These are phyloP conservation scores for Trochalopteron elliotii DNA, from an alignment of 2,113 vertebrate genomes.

Conservation along the genomic window DNA sequence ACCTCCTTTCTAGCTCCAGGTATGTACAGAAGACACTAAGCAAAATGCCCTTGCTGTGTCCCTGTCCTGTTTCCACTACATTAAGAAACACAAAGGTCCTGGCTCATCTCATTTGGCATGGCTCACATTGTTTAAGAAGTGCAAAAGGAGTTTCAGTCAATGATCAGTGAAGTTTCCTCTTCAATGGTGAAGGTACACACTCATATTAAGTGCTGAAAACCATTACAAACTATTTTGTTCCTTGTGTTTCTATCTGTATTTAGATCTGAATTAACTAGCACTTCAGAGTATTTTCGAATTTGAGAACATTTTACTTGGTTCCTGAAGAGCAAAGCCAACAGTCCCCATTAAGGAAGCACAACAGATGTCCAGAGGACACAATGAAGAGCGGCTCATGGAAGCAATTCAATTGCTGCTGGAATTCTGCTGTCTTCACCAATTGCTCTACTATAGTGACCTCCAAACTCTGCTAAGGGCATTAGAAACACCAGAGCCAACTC, in stretches of 20 bases:
- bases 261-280: neutral
- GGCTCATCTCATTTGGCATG: neutral
- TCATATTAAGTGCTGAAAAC: neutral
- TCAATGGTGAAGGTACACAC: neutral
- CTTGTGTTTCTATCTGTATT: neutral
- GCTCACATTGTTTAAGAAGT: neutral
- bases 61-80: neutral
- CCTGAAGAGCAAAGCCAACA: conserved; percentile 49
- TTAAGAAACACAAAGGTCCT: neutral
- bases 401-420: conserved; percentile 50
- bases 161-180: neutral
- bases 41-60: neutral
- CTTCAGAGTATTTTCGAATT: conserved; percentile 4
- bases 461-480: conserved; percentile 32
- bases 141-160: neutral
- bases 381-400: neutral
- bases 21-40: neutral
- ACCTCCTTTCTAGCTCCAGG: neutral
- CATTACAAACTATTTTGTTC: neutral
- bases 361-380: conserved; percentile 57
- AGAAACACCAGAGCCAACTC: conserved; percentile 26
- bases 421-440: conserved; percentile 41
- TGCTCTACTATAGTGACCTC: conserved; percentile 47
- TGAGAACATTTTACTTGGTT: conserved; percentile 14
- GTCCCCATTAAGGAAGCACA: conserved; percentile 30